Evolutionary conservation across 2,888 invertebrate genomes (phyloP).

Genomic region (Cephus pulcher): DNA sequence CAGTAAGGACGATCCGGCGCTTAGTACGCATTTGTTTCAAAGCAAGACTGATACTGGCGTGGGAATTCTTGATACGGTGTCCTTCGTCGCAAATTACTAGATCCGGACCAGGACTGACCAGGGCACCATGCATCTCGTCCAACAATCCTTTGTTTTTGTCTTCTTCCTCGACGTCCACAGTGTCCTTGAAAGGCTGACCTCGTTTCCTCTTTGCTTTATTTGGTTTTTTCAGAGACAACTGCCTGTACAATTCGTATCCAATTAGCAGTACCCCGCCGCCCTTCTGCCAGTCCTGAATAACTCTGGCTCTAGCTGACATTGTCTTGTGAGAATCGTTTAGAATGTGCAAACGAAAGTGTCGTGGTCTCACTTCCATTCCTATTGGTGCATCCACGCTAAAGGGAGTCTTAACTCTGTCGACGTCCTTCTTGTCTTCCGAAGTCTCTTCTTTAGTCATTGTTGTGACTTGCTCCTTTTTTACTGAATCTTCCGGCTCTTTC

Average conservation of each 20-base stretch:
- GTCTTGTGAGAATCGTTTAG: slow-evolving; percentile 96
- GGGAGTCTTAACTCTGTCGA: slow-evolving; percentile 55
- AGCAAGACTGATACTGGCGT: slow-evolving; percentile 95
- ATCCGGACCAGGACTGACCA: slow-evolving; percentile 93
- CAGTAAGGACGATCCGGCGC: slow-evolving; percentile 94
- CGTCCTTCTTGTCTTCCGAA: slow-evolving; percentile 48
- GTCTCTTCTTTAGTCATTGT: slow-evolving; percentile 42
- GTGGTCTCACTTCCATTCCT: slow-evolving; percentile 68
- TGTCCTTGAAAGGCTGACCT: slow-evolving; percentile 66
- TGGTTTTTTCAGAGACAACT: slow-evolving; percentile 84
- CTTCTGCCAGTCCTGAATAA: slow-evolving; percentile 87
- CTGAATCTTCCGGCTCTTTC: slow-evolving; percentile 39
- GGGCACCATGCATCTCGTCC: slow-evolving; percentile 85
- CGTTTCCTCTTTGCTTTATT: slow-evolving; percentile 73
- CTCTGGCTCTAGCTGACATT: slow-evolving; percentile 86
- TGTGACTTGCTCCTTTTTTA: slow-evolving; percentile 40
- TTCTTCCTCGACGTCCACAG: slow-evolving; percentile 70
- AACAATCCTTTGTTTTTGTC: slow-evolving; percentile 79
- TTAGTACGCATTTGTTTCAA: slow-evolving; percentile 95
- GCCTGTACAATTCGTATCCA: slow-evolving; percentile 96
- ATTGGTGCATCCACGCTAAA: slow-evolving; percentile 55
- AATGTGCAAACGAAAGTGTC: slow-evolving; percentile 89
- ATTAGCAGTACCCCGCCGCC: slow-evolving; percentile 94
- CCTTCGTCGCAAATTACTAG: slow-evolving; percentile 96
- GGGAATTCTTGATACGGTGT: slow-evolving; percentile 97